Base-by-base conservation (phyloP, 1,140 invertebrate genomes). In the Dendroctonus ponderosae region DNA sequence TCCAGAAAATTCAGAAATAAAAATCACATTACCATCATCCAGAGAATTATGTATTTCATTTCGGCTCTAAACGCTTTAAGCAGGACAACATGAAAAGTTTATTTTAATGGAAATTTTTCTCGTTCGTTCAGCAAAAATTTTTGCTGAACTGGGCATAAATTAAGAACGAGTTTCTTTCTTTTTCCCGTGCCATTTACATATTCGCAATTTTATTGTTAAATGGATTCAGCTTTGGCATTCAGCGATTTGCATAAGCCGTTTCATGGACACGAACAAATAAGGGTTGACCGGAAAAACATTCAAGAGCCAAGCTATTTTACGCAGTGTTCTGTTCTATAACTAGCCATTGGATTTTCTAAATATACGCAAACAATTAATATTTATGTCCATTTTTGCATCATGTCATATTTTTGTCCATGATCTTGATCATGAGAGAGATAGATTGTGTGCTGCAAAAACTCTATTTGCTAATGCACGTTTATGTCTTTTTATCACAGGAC, bases 101-200 rank as follows among this genome's bases (percentile, higher is more conserved):
- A 62, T 62, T 53, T 62, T 14, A 62, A 53, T 50, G 49, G 40
- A 43, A 62, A 53, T 62, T 62, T 62, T 53, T 62, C 61, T 53
- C 49, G 49, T 62, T 62, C 26, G 50, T 62, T 62, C 26, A 40
- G 26, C 50, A 38, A 62, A 62, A 52, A 62, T 62, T 62, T 60
- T 62, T 44, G 61, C 61, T 53, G 50, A 62, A 52, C 61, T 50
- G 38, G 39, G 61, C 61, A 62, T 62, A 62, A 62, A 62, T 62
- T 62, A 62, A 62, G 49, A 62, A 62, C 48, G 61, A 52, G 50
- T 62, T 62, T 52, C 61, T 62, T 62, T 62, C 61, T 62, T 62
- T 62, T 41, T 41, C 7, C 38, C 53, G 14, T 26, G 11, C 53
- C 38, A 62, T 62, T 62, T 62, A 62, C 61, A 62, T 62, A 62